Conservation (phyloP, 2,888 invertebrate genomes). For the Heliconius charithonia region DNA sequence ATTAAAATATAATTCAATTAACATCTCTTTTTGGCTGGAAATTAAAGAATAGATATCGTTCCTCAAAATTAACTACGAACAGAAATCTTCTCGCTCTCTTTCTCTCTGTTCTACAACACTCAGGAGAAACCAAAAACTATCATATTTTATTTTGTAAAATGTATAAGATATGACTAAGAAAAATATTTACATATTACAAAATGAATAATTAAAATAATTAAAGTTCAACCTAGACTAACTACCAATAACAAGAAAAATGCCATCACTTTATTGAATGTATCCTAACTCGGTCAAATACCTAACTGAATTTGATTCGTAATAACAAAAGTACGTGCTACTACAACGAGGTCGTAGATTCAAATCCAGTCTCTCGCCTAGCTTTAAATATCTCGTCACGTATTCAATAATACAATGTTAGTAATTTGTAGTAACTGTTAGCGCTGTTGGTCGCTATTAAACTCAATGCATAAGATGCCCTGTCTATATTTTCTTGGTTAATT, state of each 20-base stretch:
- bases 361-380: background rate
- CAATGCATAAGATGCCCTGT: background rate
- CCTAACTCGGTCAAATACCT: slow-evolving; percentile 18
- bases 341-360: slow-evolving; percentile 27
- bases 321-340: slow-evolving; percentile 25
- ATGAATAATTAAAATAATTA: background rate
- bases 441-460: background rate
- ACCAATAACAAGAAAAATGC: background rate
- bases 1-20: background rate
- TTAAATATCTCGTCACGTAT: slow-evolving; percentile 29
- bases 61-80: no score
- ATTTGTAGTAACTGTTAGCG: slow-evolving; percentile 9
- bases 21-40: no score
- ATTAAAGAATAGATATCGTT: background rate
- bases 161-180: no score
- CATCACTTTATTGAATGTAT: slow-evolving; percentile 16
- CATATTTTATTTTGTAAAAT: background rate
- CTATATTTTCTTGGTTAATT: background rate
- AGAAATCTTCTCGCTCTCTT: no score
- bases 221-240: background rate
- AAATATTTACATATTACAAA: background rate
- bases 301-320: slow-evolving; percentile 21
- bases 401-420: slow-evolving; percentile 19
- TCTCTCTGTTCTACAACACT: background rate
- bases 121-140: background rate